These are phyloP conservation scores for Ataeniobius toweri DNA, from an alignment of 2,797 vertebrate genomes.

Conservation along the genomic window DNA sequence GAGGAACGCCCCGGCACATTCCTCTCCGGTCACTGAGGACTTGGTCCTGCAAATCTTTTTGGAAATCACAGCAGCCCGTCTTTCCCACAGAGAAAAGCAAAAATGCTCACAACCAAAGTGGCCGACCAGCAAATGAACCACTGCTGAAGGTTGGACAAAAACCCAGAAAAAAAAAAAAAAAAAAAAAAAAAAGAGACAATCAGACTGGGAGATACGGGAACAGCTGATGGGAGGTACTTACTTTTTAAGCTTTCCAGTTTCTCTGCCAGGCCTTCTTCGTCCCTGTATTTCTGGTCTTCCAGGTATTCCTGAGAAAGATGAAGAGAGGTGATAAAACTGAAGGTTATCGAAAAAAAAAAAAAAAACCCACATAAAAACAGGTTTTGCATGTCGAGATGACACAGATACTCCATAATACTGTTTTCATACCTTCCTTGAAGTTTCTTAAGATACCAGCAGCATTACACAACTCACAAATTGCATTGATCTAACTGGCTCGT, in stretches of 20 bases:
- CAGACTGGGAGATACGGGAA: constrained; percentile 6
- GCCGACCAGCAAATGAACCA: constrained; percentile 33
- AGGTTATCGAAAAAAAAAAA: not conserved
- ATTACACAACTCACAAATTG: not conserved
- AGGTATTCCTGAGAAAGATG: constrained; percentile 86
- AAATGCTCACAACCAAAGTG: constrained; percentile 5
- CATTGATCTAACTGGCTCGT: not conserved
- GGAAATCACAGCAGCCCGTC: constrained; percentile 53
- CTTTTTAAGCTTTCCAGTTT: constrained; percentile 95
- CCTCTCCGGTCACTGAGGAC: constrained; percentile 63
- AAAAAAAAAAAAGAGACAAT: constrained; percentile 2
- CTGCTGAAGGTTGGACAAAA: constrained; percentile 33
- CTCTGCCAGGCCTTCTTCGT: constrained; percentile 92
- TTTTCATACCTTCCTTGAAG: not conserved
- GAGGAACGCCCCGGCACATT: constrained; percentile 71
- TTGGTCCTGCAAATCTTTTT: constrained; percentile 54
- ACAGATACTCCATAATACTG: not conserved
- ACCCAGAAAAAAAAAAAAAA: not conserved
- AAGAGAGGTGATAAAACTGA: constrained; percentile 6
- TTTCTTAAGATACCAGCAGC: not conserved
- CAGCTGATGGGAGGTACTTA: constrained; percentile 67
- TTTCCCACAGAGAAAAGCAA: constrained; percentile 65
- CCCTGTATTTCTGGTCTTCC: constrained; percentile 94
- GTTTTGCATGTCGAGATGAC: constrained; percentile 5
- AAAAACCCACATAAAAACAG: not conserved